Percentiles rank a stretch among this genome's conserved stretches.
phyloP scores from a whole-genome alignment of 2,113 vertebrate species.

The Chaetodon trifascialis region DNA sequence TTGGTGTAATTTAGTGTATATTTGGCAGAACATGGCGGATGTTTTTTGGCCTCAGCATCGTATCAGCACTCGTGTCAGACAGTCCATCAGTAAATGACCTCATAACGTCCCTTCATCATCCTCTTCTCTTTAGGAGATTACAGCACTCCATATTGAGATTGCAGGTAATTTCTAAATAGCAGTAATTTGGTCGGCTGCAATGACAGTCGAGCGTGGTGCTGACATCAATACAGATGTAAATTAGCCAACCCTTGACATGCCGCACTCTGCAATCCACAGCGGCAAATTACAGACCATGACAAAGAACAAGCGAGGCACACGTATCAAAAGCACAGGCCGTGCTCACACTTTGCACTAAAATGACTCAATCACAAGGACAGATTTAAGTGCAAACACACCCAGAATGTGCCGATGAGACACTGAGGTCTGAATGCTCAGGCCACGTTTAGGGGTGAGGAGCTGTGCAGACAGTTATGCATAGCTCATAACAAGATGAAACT shows the following conservation, averaged over 20 bases:
- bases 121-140: constrained; percentile 34
- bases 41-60: background rate
- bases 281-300: constrained; percentile 54
- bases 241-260: constrained; percentile 37
- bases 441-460: background rate
- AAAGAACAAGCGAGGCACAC: constrained; percentile 29
- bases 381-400: constrained; percentile 30
- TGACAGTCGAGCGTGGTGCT: constrained; percentile 23
- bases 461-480: background rate
- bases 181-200: constrained; percentile 39
- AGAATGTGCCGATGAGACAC: constrained; percentile 11
- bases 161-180: constrained; percentile 37
- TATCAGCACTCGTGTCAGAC: constrained; percentile 9
- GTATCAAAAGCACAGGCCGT: constrained; percentile 31
- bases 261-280: constrained; percentile 45
- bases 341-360: constrained; percentile 22
- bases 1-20: background rate
- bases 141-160: constrained; percentile 31
- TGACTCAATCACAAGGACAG: constrained; percentile 27
- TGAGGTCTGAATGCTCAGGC: constrained; percentile 20
- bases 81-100: constrained; percentile 39
- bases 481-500: background rate
- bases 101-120: constrained; percentile 27
- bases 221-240: constrained; percentile 35
- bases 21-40: background rate